Percentiles rank a stretch among this genome's conserved stretches.
These are phyloP conservation scores for Tetranychus truncatus DNA, from an alignment of 2,888 invertebrate genomes.

Conservation along the genomic window DNA sequence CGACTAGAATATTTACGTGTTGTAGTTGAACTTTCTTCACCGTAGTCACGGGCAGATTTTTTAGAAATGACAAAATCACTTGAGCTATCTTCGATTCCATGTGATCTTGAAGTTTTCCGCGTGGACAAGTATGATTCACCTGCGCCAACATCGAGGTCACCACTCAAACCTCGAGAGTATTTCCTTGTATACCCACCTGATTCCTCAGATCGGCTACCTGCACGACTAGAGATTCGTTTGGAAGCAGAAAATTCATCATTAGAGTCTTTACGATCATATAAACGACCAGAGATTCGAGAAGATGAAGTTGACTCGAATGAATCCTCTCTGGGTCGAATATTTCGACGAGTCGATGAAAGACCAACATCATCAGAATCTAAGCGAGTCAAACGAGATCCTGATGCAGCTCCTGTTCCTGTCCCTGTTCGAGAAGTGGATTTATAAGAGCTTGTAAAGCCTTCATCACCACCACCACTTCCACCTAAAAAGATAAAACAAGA, in stretches of 20 bases:
- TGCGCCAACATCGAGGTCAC: neutral
- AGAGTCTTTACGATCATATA: conserved; percentile 4
- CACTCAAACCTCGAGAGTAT: conserved; percentile 3
- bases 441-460: neutral
- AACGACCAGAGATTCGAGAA: neutral
- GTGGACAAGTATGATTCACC: neutral
- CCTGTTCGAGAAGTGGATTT: conserved; percentile 1
- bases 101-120: neutral
- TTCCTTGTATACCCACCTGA: neutral
- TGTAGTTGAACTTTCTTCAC: neutral
- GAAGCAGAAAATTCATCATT: neutral
- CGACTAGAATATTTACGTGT: neutral
- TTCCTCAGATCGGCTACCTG: neutral
- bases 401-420: neutral
- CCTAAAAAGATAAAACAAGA: neutral
- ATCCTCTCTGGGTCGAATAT: neutral
- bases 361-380: conserved; percentile 5
- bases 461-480: neutral
- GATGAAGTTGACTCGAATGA: neutral
- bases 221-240: neutral
- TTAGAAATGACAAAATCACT: neutral
- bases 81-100: neutral
- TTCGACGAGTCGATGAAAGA: neutral
- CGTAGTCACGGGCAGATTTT: neutral
- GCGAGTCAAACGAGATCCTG: neutral